A percentile compares a stretch with the other conserved stretches of the same genome.
phyloP scores from a whole-genome alignment of 2,888 invertebrate species.

The Hydropsyche betteni region DNA sequence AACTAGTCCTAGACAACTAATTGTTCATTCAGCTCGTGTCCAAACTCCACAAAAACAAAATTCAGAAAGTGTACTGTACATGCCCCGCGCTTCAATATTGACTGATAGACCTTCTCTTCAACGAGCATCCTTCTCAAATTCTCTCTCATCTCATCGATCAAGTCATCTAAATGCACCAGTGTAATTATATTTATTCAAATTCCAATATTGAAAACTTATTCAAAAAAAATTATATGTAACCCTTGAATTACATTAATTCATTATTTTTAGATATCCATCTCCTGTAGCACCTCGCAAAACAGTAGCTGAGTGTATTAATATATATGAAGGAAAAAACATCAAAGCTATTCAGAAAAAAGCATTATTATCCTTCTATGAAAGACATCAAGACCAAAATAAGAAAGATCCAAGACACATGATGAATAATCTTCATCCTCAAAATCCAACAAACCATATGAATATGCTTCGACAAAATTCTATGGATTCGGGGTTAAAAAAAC shows the following conservation, averaged over 20 bases:
- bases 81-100: conserved; percentile 56
- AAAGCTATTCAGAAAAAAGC: conserved; percentile 87
- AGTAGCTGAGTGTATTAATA: conserved; percentile 60
- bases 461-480: conserved; percentile 17
- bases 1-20: conserved; percentile 68
- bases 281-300: conserved; percentile 61
- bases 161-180: conserved; percentile 39
- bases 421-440: conserved; percentile 51
- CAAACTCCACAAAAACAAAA: conserved; percentile 81
- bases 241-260: neutral
- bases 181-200: conserved; percentile 51
- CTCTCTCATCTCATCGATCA: conserved; percentile 16
- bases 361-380: conserved; percentile 80
- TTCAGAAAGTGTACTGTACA: conserved; percentile 78
- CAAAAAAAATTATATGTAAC: neutral
- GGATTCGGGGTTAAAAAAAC: neutral
- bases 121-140: conserved; percentile 68
- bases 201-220: neutral
- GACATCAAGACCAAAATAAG: conserved; percentile 66
- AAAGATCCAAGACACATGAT: conserved; percentile 28
- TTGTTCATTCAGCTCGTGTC: conserved; percentile 80
- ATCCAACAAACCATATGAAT: conserved; percentile 54
- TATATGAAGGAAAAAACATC: conserved; percentile 69
- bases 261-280: conserved; percentile 54
- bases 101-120: conserved; percentile 17